Evolutionary conservation across 23 tunicate genomes (phyloP).

Genomic region (Halocynthia aurantium): DNA sequence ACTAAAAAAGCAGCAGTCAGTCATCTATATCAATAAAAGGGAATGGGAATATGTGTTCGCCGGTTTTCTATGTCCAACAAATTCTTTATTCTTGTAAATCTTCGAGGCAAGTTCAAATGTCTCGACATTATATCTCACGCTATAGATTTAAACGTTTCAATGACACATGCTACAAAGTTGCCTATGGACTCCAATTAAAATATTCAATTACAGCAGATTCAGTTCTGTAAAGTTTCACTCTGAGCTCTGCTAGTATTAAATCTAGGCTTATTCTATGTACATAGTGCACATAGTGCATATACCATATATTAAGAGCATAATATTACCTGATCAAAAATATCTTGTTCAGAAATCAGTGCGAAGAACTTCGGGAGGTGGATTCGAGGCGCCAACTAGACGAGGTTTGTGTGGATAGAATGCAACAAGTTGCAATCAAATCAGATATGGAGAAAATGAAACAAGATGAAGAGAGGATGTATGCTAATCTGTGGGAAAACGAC

Average conservation of each 20-base stretch:
- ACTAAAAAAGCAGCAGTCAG: too few relatives aligned
- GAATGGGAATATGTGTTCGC: too few relatives aligned
- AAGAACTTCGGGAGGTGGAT: conserved; percentile 72
- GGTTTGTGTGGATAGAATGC: conserved; percentile 79
- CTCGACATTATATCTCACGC: too few relatives aligned
- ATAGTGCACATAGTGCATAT: too few relatives aligned
- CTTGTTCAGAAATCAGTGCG: conserved; percentile 60
- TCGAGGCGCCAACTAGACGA: conserved; percentile 93
- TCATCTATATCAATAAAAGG: too few relatives aligned
- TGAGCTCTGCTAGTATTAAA: neutral
- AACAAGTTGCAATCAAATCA: conserved; percentile 77
- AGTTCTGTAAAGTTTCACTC: neutral
- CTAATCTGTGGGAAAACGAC: conserved; percentile 91
- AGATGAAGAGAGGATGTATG: conserved; percentile 89
- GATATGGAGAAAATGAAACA: conserved; percentile 58
- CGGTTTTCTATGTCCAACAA: too few relatives aligned
- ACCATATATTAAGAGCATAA: neutral
- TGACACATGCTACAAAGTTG: too few relatives aligned
- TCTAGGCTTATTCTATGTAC: neutral
- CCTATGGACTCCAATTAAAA: too few relatives aligned
- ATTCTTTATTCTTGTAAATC: too few relatives aligned
- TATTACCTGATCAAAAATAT: neutral
- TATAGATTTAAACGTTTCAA: too few relatives aligned
- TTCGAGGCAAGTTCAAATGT: too few relatives aligned
- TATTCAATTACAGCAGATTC: too few relatives aligned